Conservation (phyloP, 2,113 vertebrate genomes). For the Rostratula benghalensis region DNA sequence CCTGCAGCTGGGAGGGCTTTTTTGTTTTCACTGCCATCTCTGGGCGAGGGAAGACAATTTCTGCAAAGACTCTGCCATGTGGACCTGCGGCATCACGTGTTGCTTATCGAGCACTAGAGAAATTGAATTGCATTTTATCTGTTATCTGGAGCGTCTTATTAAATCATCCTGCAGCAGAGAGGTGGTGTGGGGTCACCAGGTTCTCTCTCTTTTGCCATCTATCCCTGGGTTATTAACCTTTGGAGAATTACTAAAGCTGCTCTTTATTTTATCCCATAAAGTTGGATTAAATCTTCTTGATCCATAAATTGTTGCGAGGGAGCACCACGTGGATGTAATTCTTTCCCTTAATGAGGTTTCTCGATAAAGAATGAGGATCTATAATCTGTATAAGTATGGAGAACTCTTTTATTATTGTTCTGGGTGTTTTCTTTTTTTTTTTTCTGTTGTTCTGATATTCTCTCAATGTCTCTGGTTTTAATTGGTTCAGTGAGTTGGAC, state of each 20-base stretch:
- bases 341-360: neutral
- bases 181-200: conserved; percentile 43
- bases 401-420: neutral
- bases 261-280: conserved; percentile 38
- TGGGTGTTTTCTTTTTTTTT: neutral
- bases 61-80: conserved; percentile 46
- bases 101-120: conserved; percentile 66
- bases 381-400: neutral
- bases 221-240: conserved; percentile 57
- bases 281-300: conserved; percentile 46
- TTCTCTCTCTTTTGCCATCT: conserved; percentile 36
- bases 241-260: conserved; percentile 36
- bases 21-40: conserved; percentile 69
- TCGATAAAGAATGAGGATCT: neutral
- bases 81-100: conserved; percentile 48
- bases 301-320: neutral
- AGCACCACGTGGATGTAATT: neutral
- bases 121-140: conserved; percentile 67
- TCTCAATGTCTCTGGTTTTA: neutral
- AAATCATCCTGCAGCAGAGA: conserved; percentile 68
- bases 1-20: conserved; percentile 45
- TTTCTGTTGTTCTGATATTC: neutral
- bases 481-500: neutral
- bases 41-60: conserved; percentile 60
- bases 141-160: conserved; percentile 64